phyloP scores from a whole-genome alignment of 2,113 vertebrate species.

The Hipposideros armiger region DNA sequence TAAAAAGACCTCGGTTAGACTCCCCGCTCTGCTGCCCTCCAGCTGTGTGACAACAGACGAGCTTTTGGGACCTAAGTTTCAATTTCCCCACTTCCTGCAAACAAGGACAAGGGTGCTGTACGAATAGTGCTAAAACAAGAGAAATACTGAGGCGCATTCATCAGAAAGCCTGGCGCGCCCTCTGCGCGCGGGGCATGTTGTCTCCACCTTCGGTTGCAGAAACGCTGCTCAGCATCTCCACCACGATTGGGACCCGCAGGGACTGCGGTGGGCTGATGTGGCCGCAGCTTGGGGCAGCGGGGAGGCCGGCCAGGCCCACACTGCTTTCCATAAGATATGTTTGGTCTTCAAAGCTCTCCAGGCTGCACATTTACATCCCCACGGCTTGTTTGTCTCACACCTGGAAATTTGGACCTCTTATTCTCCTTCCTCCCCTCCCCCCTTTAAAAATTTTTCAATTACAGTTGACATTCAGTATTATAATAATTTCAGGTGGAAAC shows the following conservation, averaged over 20 bases:
- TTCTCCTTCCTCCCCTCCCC: no score
- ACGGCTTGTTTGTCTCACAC: no score
- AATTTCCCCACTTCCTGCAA: not conserved
- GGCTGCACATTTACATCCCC: not conserved
- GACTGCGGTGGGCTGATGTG: not conserved
- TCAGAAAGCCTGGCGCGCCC: not conserved
- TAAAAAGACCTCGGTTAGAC: not conserved
- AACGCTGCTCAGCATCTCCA: not conserved
- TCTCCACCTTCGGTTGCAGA: not conserved
- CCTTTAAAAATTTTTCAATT: no score
- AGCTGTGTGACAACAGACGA: not conserved
- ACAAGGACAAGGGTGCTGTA: not conserved
- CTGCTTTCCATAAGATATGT: conserved; percentile 58
- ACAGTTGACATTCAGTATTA: no score
- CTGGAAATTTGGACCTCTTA: no score
- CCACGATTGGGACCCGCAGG: not conserved
- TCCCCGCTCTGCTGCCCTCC: not conserved
- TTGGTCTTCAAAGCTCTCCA: conserved; percentile 74
- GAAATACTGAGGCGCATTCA: not conserved
- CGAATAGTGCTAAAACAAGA: not conserved
- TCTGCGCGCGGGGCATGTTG: not conserved
- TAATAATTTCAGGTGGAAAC: no score
- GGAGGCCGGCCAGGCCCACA: conserved; percentile 54
- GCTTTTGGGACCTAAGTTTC: not conserved
- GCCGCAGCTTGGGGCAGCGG: not conserved